Evolutionary conservation across 2,113 vertebrate species (phyloP).

Genomic region (Stigmatopora argus): DNA sequence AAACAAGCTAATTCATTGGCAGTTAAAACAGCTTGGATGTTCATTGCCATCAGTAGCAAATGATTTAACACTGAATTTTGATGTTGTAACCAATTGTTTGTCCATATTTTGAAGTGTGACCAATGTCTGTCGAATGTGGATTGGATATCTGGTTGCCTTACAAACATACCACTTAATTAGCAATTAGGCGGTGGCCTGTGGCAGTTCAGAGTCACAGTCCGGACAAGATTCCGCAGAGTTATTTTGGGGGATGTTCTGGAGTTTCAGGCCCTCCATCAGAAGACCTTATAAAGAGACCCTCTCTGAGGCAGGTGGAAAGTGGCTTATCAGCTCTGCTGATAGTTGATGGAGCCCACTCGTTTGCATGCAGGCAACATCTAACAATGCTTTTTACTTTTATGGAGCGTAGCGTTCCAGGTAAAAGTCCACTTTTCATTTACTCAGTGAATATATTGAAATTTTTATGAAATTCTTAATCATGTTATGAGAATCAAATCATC

Average conservation of each 20-base stretch:
- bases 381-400: constrained; percentile 28
- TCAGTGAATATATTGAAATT: too few relatives aligned
- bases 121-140: neutral
- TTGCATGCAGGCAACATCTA: constrained; percentile 71
- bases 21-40: too few relatives aligned
- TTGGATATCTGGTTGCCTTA: neutral
- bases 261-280: constrained; percentile 30
- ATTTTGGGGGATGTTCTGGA: constrained; percentile 62
- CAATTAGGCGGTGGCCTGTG: constrained; percentile 1
- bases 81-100: neutral
- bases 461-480: too few relatives aligned
- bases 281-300: constrained; percentile 69
- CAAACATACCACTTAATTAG: neutral
- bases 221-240: constrained; percentile 41
- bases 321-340: constrained; percentile 56
- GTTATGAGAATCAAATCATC: too few relatives aligned
- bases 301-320: constrained; percentile 53
- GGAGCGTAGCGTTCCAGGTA: constrained; percentile 19
- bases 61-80: neutral
- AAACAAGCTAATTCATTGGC: too few relatives aligned
- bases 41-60: too few relatives aligned
- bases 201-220: constrained; percentile 36
- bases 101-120: neutral
- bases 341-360: constrained; percentile 56
- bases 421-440: constrained; percentile 11